These are phyloP conservation scores for Bimastos eiseni DNA, from an alignment of 2,888 invertebrate species.

Conservation along the genomic window DNA sequence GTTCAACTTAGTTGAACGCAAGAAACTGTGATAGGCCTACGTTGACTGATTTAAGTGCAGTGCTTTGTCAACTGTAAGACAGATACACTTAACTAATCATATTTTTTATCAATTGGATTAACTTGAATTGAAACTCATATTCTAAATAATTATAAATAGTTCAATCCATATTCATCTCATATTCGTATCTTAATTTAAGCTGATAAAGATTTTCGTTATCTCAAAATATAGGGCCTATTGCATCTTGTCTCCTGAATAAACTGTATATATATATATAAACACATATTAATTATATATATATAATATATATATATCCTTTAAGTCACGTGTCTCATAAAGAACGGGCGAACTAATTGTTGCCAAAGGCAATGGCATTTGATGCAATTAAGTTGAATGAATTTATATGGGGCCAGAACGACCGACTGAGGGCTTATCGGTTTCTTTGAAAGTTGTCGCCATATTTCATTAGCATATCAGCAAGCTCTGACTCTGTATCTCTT, in stretches of 20 bases:
- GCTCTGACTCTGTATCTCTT: not conserved
- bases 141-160: not conserved
- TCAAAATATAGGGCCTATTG: not conserved
- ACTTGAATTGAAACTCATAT: no score
- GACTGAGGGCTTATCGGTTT: not conserved
- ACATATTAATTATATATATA: no score
- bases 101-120: no score
- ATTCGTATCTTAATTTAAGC: not conserved
- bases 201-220: not conserved
- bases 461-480: not conserved
- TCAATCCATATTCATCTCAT: not conserved
- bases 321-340: not conserved
- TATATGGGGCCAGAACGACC: not conserved
- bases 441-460: not conserved
- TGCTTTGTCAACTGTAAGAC: no score
- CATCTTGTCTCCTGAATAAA: no score
- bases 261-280: no score
- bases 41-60: no score
- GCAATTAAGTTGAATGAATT: not conserved
- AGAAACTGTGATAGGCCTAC: no score
- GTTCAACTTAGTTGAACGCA: no score
- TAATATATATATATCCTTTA: no score
- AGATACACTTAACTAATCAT: no score
- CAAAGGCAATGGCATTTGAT: not conserved
- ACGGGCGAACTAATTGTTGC: constrained; percentile 2